Conservation (phyloP, 2,797 vertebrate species). For the Acanthurus lineatus region DNA sequence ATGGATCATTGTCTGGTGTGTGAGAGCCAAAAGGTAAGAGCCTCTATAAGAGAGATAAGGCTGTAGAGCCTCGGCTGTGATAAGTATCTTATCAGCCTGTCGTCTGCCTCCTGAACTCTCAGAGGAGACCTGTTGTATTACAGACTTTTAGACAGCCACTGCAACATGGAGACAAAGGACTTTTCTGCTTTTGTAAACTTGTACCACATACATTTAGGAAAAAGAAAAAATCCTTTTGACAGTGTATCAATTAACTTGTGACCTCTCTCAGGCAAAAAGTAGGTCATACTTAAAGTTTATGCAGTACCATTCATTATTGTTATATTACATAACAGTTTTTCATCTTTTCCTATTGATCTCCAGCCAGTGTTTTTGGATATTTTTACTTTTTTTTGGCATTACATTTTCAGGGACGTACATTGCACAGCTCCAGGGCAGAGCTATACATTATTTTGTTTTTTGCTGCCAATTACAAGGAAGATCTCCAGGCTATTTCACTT, state of each 20-base stretch:
- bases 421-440: constrained; percentile 19
- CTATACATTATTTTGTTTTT: constrained; percentile 57
- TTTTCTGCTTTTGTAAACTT: constrained; percentile 40
- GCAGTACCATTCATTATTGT: constrained; percentile 26
- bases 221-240: constrained; percentile 23
- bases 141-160: constrained; percentile 60
- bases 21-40: constrained; percentile 62
- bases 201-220: neutral
- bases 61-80: constrained; percentile 59
- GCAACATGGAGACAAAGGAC: constrained; percentile 65
- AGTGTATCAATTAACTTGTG: constrained; percentile 33
- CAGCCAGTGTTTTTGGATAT: neutral
- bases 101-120: constrained; percentile 71
- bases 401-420: constrained; percentile 36
- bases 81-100: constrained; percentile 82
- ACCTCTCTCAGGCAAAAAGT: constrained; percentile 37
- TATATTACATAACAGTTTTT: constrained; percentile 15
- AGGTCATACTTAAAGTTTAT: constrained; percentile 30
- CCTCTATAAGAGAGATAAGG: constrained; percentile 68
- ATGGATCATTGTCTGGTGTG: constrained; percentile 70
- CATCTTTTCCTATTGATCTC: constrained; percentile 10
- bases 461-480: constrained; percentile 50
- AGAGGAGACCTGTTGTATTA: constrained; percentile 71
- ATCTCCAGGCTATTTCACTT: constrained; percentile 65
- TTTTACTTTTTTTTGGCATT: neutral